Base-by-base conservation (phyloP, 2,113 vertebrate genomes). In the Sterrhoptilus dennistouni region DNA sequence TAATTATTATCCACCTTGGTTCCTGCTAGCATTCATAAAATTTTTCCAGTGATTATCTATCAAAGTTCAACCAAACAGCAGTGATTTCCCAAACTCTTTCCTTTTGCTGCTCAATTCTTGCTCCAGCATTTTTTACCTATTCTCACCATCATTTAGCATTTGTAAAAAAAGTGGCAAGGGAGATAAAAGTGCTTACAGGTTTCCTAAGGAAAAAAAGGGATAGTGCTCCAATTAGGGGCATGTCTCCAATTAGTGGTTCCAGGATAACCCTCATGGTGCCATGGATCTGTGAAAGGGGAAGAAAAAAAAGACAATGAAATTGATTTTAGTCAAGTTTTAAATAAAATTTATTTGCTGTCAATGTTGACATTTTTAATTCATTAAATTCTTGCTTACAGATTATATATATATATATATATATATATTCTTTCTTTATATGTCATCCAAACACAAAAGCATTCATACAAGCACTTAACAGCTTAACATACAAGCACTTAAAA, bases 171-270 rank as follows among this genome's bases (percentile, higher is more conserved):
- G 8, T 8, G 31, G 75, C 82, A 56, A 76, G 6, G 27, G 11
- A 82, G 5, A 63, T 28, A 40, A 44, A 89, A 69, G 17, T 61
- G 98, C 99, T 99, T 96, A 99, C 99, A 14, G 99, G 99, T 91
- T 99, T 99, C 94, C 99, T 98, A 79, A 99, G 98, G 97, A 99
- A 99, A 95, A 99, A 99, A 93, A 99, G 81, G 1, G 99, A 99
- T 38, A 99, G 74, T 12, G 99, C 99, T 93, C 99, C 99, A 84
- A 99, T 97, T 75, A 99, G 97, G 50, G 99, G 99, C 98, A 99
- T 98, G 97, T 99, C 99, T 86, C 99, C 99, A 83, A 99, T 98
- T 83, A 99, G 82, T 4, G 99, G 99, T 89, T 99, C 99, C 98
- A 99, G 98, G 94, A 99, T 98, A 90, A 99, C 99, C 13, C 99